These are phyloP conservation scores for Musca domestica DNA, from an alignment of 1,140 invertebrate genomes.

Conservation along the genomic window DNA sequence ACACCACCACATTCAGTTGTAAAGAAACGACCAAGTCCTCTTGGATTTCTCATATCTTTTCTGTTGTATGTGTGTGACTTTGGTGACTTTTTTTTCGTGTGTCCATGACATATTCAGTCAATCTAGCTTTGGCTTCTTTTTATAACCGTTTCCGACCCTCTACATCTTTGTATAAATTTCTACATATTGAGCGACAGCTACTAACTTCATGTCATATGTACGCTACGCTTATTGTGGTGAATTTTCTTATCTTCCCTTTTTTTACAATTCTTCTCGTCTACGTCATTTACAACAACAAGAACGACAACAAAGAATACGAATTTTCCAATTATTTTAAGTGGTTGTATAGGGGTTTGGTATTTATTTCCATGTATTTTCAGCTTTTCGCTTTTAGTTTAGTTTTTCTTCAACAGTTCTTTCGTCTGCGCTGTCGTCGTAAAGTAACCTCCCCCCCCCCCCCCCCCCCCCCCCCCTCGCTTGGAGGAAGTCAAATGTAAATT, in stretches of 20 bases:
- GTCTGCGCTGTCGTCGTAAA: not conserved
- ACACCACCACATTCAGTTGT: no score
- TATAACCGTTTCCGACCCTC: no score
- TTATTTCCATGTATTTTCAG: slow-evolving; percentile 1
- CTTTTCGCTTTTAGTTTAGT: not conserved
- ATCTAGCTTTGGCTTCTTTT: no score
- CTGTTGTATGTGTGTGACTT: no score
- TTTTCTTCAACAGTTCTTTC: not conserved
- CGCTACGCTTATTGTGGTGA: not conserved
- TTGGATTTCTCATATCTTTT: no score
- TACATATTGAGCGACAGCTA: no score
- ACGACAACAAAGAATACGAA: not conserved
- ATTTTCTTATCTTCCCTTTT: not conserved
- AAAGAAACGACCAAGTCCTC: no score
- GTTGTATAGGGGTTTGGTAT: slow-evolving; percentile 1
- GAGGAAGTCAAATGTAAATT: not conserved
- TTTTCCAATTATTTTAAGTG: slow-evolving; percentile 18
- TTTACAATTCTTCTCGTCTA: not conserved
- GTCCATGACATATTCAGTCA: no score
- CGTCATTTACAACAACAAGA: not conserved
- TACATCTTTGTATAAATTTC: no score
- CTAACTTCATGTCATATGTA: no score
- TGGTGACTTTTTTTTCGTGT: no score
- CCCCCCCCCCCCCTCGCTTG: no score
- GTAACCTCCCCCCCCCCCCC: not conserved